Conservation (phyloP, 2,888 invertebrate genomes). For the Drepana falcataria region DNA sequence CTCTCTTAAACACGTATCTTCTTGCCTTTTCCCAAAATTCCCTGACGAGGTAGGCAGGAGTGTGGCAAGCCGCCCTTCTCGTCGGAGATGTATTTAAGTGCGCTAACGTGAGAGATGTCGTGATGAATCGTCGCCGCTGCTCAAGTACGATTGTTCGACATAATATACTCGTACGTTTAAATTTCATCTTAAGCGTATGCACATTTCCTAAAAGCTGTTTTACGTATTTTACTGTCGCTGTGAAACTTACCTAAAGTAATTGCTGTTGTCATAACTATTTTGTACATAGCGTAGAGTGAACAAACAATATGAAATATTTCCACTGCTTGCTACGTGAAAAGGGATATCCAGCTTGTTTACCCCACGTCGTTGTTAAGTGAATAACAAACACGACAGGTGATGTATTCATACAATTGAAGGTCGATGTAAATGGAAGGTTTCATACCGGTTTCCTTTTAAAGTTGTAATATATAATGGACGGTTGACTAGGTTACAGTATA, state of each 20-base stretch:
- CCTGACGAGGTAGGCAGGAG: no score
- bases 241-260: slow-evolving; percentile 32
- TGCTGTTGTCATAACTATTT: slow-evolving; percentile 26
- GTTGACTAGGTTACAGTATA: no score
- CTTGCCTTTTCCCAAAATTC: no score
- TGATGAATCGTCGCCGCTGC: no score
- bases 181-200: no score
- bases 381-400: slow-evolving; percentile 17
- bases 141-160: no score
- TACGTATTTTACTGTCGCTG: slow-evolving; percentile 22
- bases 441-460: background rate
- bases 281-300: slow-evolving; percentile 25
- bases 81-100: no score
- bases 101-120: no score
- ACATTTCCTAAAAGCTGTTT: no score
- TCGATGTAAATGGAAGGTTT: slow-evolving; percentile 5
- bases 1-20: no score
- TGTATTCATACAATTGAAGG: slow-evolving; percentile 17
- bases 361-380: slow-evolving; percentile 20
- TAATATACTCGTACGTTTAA: no score
- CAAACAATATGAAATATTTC: slow-evolving; percentile 20
- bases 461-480: background rate
- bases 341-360: slow-evolving; percentile 19
- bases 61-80: no score
- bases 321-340: slow-evolving; percentile 19